Base-by-base conservation (phyloP, 2,797 vertebrate species). In the Orestias chungarensis region DNA sequence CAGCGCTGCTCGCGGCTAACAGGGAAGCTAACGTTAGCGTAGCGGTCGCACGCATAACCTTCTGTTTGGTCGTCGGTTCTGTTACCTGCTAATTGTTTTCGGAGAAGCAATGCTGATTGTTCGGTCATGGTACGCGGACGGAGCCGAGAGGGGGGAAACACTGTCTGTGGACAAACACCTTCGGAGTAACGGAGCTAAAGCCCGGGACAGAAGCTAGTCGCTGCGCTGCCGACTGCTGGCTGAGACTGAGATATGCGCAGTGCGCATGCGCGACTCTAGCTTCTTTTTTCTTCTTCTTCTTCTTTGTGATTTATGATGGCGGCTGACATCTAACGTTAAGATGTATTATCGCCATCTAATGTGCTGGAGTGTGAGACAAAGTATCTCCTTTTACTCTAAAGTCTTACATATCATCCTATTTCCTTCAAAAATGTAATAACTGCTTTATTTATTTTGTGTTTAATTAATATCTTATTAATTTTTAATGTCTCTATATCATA, bases 51-150 rank as follows among this genome's bases (percentile, higher is more conserved):
- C 52, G 54, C 44, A 11, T 27, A 79, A 74, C 81, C 12, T 65
- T 70, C n/a, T 68, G 1, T 27, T 59, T 76, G 35, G 40, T 33
- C 44, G 42, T 3, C 43, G 12, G 65, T 69, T 5, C 6, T 1
- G 44, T 92, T 91, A 95, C 94, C 94, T 94, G 94, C 94, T 85
- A 95, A 85, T 90, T 95, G 94, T 91, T 95, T 95, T 93, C 94
- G 93, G 83, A 95, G 94, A 85, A 95, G 94, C 74, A 95, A 79
- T 68, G 94, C 92, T 86, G 94, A 95, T 93, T 94, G 94, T 93
- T 94, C 94, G 88, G 94, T 94, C 94, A 95, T 95, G 87, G 92
- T 94, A 93, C 79, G 90, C 81, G 31, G 76, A 70, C 89, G 85
- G 85, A 66, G 82, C 79, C 70, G 69, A 42, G 50, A 64, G 82